Percentiles rank a stretch among this genome's conserved stretches.
Conservation (phyloP, 2,888 invertebrate species). For the Odontothrips loti region DNA sequence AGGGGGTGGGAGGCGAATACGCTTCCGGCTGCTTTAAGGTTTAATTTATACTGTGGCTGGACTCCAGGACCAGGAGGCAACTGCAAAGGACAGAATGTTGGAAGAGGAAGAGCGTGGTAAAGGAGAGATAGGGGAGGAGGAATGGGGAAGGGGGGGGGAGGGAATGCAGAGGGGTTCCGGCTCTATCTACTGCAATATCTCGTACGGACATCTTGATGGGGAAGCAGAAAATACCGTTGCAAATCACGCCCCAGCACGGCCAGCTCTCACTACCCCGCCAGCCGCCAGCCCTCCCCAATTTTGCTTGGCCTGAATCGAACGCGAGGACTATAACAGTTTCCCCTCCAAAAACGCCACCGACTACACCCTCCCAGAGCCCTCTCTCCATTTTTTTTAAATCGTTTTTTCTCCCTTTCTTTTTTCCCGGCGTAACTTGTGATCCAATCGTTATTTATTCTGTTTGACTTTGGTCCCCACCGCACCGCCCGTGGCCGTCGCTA, state of each 20-base stretch:
- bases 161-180: not conserved
- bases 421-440: too few relatives aligned
- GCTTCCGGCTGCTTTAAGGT: conserved; percentile 19
- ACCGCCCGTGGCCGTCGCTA: too few relatives aligned
- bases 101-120: not conserved
- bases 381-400: not conserved
- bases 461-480: too few relatives aligned
- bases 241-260: not conserved
- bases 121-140: not conserved
- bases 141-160: not conserved
- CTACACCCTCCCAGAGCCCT: not conserved
- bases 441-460: too few relatives aligned
- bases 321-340: not conserved
- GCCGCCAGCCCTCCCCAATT: not conserved
- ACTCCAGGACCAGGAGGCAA: not conserved
- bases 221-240: conserved; percentile 19
- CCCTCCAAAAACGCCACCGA: not conserved
- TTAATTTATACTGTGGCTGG: conserved; percentile 19
- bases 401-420: too few relatives aligned
- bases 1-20: not conserved
- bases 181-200: conserved; percentile 17
- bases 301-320: not conserved
- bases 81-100: too few relatives aligned
- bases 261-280: not conserved
- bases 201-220: conserved; percentile 19